phyloP scores from a whole-genome alignment of 1,140 invertebrate species.

The Ptiloglossa arizonensis region DNA sequence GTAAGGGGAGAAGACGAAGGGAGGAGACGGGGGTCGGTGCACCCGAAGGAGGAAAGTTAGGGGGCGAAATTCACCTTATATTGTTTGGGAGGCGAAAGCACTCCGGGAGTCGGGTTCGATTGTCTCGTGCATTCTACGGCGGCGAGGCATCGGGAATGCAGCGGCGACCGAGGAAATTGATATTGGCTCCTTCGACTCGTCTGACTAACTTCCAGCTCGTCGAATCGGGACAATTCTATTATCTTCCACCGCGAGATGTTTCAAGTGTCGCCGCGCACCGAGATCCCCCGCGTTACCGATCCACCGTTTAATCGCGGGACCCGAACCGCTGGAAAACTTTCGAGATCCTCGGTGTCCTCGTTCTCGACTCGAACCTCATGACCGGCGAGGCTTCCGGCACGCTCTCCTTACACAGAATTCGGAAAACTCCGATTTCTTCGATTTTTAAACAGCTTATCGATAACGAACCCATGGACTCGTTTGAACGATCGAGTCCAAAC shows the following conservation, averaged over 20 bases:
- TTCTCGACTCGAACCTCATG: not conserved
- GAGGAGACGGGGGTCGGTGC: no score
- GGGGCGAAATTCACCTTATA: constrained; percentile 53
- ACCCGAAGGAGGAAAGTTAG: constrained; percentile 52
- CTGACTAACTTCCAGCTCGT: constrained; percentile 58
- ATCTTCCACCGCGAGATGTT: constrained; percentile 56
- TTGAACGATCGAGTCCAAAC: no score
- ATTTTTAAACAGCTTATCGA: no score
- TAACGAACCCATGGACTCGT: no score
- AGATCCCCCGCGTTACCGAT: constrained; percentile 21
- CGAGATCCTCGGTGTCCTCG: not conserved
- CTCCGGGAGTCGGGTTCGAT: constrained; percentile 39
- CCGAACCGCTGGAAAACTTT: not conserved
- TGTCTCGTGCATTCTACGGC: constrained; percentile 70
- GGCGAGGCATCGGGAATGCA: constrained; percentile 59
- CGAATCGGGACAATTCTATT: constrained; percentile 66
- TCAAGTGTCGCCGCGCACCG: constrained; percentile 42
- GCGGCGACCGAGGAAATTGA: constrained; percentile 68
- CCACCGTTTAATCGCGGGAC: constrained; percentile 20
- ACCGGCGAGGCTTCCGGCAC: no score
- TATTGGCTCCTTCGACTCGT: constrained; percentile 68
- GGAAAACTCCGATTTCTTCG: no score
- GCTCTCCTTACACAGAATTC: no score
- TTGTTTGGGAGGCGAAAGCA: constrained; percentile 39
- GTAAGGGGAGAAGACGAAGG: no score